These are phyloP conservation scores for Pachycephus smyrnensis DNA, from an alignment of 2,888 invertebrate species.

Conservation along the genomic window DNA sequence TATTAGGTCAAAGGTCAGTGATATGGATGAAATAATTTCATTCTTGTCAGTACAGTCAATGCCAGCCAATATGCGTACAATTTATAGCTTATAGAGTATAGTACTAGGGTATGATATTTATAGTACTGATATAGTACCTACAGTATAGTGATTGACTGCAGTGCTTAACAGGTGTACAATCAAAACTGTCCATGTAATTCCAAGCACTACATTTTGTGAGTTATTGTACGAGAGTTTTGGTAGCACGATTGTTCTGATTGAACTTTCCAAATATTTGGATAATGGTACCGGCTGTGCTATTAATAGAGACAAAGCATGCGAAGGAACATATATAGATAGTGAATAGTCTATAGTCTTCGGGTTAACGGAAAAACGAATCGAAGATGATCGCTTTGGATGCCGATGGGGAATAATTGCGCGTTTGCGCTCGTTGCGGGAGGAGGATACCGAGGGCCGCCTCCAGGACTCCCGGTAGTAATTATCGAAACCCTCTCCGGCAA, in stretches of 20 bases:
- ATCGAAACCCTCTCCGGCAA: slow-evolving; percentile 52
- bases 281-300: neutral
- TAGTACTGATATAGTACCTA: neutral
- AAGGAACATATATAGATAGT: no score
- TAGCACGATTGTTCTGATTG: neutral
- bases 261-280: neutral
- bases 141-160: neutral
- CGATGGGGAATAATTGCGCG: slow-evolving; percentile 63
- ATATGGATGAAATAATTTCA: neutral
- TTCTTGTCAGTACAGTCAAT: neutral
- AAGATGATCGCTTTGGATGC: slow-evolving; percentile 53
- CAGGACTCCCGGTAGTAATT: slow-evolving; percentile 67
- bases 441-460: slow-evolving; percentile 60
- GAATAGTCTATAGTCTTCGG: neutral
- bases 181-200: neutral
- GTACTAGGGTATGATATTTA: neutral
- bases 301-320: no score
- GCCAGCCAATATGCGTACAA: neutral
- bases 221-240: neutral
- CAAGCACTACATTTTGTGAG: neutral
- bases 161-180: neutral
- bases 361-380: neutral
- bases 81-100: neutral
- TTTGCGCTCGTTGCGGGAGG: slow-evolving; percentile 64
- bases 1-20: neutral